phyloP scores from a whole-genome alignment of 2,888 invertebrate species.

The Parapristionchus giblindavisi region DNA sequence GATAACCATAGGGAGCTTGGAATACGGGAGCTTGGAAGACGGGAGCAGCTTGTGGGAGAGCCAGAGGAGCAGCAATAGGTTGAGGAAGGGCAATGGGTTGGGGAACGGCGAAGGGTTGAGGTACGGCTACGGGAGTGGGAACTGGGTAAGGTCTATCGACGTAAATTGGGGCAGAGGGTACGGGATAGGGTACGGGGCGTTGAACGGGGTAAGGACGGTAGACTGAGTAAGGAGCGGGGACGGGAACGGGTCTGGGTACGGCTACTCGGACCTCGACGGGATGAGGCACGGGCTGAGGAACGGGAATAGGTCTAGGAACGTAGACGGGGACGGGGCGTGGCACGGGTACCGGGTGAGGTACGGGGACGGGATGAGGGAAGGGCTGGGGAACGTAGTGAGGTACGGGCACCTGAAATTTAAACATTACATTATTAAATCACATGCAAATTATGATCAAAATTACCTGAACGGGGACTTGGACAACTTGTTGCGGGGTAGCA shows the following conservation, averaged over 20 bases:
- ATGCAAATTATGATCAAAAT: neutral
- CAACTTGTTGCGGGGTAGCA: neutral
- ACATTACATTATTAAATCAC: neutral
- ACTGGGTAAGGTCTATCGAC: conserved; percentile 11
- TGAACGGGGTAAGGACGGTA: neutral
- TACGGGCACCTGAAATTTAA: neutral
- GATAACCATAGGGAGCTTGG: no score
- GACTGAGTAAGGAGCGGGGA: neutral
- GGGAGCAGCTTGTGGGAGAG: conserved; percentile 8
- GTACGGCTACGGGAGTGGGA: conserved; percentile 2
- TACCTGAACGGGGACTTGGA: conserved; percentile 11
- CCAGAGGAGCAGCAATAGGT: neutral
- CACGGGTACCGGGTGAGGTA: conserved; percentile 2
- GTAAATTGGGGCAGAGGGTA: conserved; percentile 1
- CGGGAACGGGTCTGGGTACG: conserved; percentile 16
- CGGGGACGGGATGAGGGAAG: conserved; percentile 1
- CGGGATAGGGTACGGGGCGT: neutral
- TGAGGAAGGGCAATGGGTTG: conserved; percentile 3
- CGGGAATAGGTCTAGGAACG: neutral
- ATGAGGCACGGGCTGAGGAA: conserved; percentile 1
- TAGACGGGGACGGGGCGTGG: conserved; percentile 4
- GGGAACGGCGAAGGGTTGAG: conserved; percentile 19
- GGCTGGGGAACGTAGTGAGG: conserved; percentile 13
- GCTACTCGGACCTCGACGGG: neutral
- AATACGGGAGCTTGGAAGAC: no score